Base-by-base conservation (phyloP, 2,113 vertebrate genomes). In the Morone chrysops region DNA sequence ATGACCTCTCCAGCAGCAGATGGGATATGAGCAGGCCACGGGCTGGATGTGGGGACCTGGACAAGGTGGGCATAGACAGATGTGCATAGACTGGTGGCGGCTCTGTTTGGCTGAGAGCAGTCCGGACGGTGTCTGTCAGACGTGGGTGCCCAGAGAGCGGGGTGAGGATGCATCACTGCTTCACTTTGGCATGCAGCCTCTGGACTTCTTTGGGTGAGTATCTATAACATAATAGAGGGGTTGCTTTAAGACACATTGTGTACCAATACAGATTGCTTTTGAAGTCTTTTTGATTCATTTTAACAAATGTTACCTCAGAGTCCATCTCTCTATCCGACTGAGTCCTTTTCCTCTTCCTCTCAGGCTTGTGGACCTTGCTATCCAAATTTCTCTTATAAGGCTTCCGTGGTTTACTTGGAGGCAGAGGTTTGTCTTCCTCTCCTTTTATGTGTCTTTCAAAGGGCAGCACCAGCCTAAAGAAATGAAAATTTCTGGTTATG, bases 401-500 rank as follows among this genome's bases (percentile, higher is more conserved):
- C 80, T 96, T 97, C 57, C 97, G 96, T 41, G 97, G 97, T 90
- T 99, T 97, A 87, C 95, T 91, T 0, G 94, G 96, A 38, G 97
- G 98, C 89, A 98, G 91, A 0, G 98, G 98, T 43, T 97, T 97
- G 93, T 99, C 97, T 0, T 97, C 97, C 86, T 99, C 97, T 4
- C 98, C 97, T 86, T 96, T 97, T 36, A 97, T 90, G 59, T 97
- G 96, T 60, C 97, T 95, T 90, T 99, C 97, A 1, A 97, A 99
- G 0, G 98, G 97, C 73, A 99, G 96, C 84, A 99, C 96, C 87
- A 99, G 92, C 95, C 98, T 99, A 87, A 70, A 60, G 4, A 20
- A 75, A 87, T 67, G 53, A 3, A 17, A 75, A 70, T n/a, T 50
- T 41, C 20, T 41, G 16, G 43, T 43, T 47, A 63, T 22, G 2